phyloP scores from a whole-genome alignment of 2,888 invertebrate genomes.

The Luperina nickerlii region DNA sequence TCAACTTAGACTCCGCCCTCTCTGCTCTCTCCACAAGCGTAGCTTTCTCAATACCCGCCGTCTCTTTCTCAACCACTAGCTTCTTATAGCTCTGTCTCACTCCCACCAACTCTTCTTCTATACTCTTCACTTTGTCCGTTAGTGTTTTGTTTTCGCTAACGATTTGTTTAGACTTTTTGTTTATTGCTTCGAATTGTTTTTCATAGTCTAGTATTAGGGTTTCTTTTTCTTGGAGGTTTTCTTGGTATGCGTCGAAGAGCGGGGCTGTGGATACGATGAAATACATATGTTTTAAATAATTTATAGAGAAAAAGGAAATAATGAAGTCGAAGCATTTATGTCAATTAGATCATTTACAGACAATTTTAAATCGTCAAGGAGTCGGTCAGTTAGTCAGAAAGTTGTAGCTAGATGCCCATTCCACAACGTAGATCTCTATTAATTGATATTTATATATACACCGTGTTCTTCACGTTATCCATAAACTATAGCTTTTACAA shows the following conservation, averaged over 20 bases:
- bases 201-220: slow-evolving; percentile 93
- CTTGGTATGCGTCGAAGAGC: slow-evolving; percentile 94
- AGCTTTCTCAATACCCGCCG: slow-evolving; percentile 84
- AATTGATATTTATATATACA: too few species aligned
- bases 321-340: not conserved
- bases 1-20: slow-evolving; percentile 93
- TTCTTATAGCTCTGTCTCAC: slow-evolving; percentile 86
- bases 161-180: slow-evolving; percentile 93
- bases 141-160: slow-evolving; percentile 93
- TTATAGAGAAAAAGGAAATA: not conserved
- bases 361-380: not conserved
- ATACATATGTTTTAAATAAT: not conserved
- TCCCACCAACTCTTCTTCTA: slow-evolving; percentile 81
- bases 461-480: too few species aligned
- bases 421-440: not conserved
- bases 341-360: not conserved
- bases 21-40: slow-evolving; percentile 92
- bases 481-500: too few species aligned
- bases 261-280: slow-evolving; percentile 85
- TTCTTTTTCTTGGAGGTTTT: slow-evolving; percentile 94
- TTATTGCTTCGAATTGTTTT: slow-evolving; percentile 92
- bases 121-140: slow-evolving; percentile 77
- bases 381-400: not conserved
- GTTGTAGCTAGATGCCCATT: not conserved
- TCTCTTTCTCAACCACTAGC: slow-evolving; percentile 85